A percentile compares a stretch with the other conserved stretches of the same genome.
Evolutionary conservation across 2,113 vertebrate species (phyloP).

Genomic region (Seriola rivoliana): DNA sequence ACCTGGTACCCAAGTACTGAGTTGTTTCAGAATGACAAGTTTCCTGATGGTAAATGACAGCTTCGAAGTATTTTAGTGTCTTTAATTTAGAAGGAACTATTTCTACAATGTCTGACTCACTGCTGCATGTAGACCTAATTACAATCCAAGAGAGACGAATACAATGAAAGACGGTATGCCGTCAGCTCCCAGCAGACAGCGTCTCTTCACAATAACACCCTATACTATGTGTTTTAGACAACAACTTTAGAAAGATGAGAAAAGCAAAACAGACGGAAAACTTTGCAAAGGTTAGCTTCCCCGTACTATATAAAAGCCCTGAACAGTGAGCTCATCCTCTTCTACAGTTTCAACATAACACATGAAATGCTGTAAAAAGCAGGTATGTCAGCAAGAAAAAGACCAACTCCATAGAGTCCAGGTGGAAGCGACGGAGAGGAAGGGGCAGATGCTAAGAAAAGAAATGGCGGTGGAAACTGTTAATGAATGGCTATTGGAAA

Average conservation of each 20-base stretch:
- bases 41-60: constrained; percentile 6
- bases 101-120: constrained; percentile 1
- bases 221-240: constrained; percentile 9
- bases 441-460: constrained; percentile 78
- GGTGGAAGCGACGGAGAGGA: constrained; percentile 74
- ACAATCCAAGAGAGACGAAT: constrained; percentile 18
- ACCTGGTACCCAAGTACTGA: neutral
- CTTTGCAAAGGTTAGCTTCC: constrained; percentile 49
- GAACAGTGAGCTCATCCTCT: constrained; percentile 34
- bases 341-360: constrained; percentile 55
- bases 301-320: constrained; percentile 5
- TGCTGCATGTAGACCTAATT: constrained; percentile 18
- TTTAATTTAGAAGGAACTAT: constrained; percentile 10
- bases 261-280: constrained; percentile 28
- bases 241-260: constrained; percentile 13
- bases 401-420: constrained; percentile 75
- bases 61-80: constrained; percentile 10
- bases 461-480: constrained; percentile 78
- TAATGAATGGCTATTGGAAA: constrained; percentile 86
- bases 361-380: constrained; percentile 66
- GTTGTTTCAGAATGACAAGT: constrained; percentile 4
- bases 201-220: neutral
- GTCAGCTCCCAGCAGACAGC: constrained; percentile 28
- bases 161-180: constrained; percentile 45
- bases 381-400: constrained; percentile 81